Conservation (phyloP, 2,888 invertebrate genomes). For the Scaptomyza reducta region DNA sequence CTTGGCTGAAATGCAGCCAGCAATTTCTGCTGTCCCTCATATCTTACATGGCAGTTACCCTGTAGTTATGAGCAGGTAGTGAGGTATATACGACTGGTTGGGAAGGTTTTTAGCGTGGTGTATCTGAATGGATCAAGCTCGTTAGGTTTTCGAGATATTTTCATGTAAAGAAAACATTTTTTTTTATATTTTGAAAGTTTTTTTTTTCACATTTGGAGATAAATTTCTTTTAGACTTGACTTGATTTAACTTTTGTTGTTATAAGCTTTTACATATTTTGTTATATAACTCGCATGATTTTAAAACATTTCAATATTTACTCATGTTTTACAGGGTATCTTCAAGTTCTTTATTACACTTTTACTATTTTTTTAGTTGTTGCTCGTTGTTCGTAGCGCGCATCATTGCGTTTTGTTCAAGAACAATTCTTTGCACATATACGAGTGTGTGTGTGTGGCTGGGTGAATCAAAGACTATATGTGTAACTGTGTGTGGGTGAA, state of each 20-base stretch:
- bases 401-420: conserved; percentile 70
- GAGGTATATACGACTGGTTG: not conserved
- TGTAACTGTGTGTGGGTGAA: conserved; percentile 6
- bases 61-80: not conserved
- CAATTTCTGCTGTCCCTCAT: conserved; percentile 46
- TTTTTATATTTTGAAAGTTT: too few relatives aligned
- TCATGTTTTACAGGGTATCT: conserved; percentile 5
- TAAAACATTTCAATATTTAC: not conserved
- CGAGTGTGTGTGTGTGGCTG: conserved; percentile 16
- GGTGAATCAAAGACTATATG: not conserved
- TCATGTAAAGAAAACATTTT: too few relatives aligned
- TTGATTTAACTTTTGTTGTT: too few relatives aligned
- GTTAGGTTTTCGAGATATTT: too few relatives aligned
- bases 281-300: too few relatives aligned
- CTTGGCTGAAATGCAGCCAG: conserved; percentile 62
- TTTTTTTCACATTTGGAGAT: too few relatives aligned
- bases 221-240: too few relatives aligned
- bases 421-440: conserved; percentile 62
- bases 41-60: conserved; percentile 29
- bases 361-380: conserved; percentile 23
- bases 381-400: conserved; percentile 45
- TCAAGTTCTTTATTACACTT: not conserved
- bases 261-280: too few relatives aligned
- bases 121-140: too few relatives aligned
- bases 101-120: too few relatives aligned